Percentiles rank a stretch among this genome's conserved stretches.
These are phyloP conservation scores for Galagoides demidoff DNA, from an alignment of 2,797 vertebrate genomes.

Conservation along the genomic window DNA sequence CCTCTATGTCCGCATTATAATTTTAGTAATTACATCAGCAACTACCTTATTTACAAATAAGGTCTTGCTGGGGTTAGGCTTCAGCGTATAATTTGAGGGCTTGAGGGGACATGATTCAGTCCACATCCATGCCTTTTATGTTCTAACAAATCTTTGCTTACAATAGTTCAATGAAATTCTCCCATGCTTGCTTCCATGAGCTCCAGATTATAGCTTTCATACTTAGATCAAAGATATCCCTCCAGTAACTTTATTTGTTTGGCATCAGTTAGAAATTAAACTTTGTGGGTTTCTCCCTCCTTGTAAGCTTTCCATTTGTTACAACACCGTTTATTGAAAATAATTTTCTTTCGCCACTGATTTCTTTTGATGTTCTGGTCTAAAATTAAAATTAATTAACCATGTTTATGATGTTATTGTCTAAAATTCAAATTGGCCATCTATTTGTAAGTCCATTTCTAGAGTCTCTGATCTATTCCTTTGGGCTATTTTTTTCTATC, in stretches of 20 bases:
- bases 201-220: not conserved
- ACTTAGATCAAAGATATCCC: not conserved
- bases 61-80: not conserved
- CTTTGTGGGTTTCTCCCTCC: not conserved
- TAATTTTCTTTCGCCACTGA: constrained; percentile 24
- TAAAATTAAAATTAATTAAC: constrained; percentile 65
- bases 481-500: constrained; percentile 22
- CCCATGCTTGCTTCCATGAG: not conserved
- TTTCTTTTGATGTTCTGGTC: not conserved
- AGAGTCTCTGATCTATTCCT: constrained; percentile 8
- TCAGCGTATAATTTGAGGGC: not conserved
- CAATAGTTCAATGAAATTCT: not conserved
- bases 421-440: constrained; percentile 47
- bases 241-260: not conserved
- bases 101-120: accelerated
- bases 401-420: not conserved
- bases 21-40: not conserved
- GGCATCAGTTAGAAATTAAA: not conserved
- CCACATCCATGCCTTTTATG: not conserved
- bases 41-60: not conserved
- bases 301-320: not conserved
- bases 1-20: not conserved
- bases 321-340: not conserved
- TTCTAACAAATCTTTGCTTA: not conserved
- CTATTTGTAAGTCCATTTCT: not conserved